Percentiles rank a stretch among this genome's conserved stretches.
Evolutionary conservation across 2,113 vertebrate species (phyloP).

Genomic region (Columba livia): DNA sequence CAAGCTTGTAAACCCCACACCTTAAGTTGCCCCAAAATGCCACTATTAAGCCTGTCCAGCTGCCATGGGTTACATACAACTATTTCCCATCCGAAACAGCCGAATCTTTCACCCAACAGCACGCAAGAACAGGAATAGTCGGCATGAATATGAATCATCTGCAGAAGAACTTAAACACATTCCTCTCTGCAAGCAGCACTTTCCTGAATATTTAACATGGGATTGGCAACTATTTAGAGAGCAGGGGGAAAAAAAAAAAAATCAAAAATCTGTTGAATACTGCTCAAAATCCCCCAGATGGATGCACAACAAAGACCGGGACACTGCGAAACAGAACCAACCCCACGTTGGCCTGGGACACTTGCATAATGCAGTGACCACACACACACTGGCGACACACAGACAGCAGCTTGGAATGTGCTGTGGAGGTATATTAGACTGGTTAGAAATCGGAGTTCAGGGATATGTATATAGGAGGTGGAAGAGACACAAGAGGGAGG

Average conservation of each 20-base stretch:
- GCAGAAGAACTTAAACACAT: not conserved
- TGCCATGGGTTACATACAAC: not conserved
- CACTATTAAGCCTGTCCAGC: not conserved
- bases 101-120: fast-evolving
- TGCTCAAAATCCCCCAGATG: not conserved
- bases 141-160: not conserved
- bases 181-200: not conserved
- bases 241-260: not conserved
- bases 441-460: not conserved
- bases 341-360: not conserved
- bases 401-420: not conserved
- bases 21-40: not conserved
- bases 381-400: not conserved
- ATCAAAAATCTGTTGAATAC: no score
- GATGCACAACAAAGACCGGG: not conserved
- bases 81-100: not conserved
- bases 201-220: not conserved
- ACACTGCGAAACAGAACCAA: not conserved
- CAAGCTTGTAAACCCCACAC: not conserved
- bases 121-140: not conserved
- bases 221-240: not conserved
- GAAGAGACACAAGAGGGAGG: not conserved
- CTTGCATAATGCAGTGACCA: not conserved
- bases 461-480: not conserved
- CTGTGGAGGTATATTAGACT: fast-evolving